Evolutionary conservation across 1,140 invertebrate genomes (phyloP), one percentile per base, ranked within the genome.

Genomic region (Drosophila santomea): DNA sequence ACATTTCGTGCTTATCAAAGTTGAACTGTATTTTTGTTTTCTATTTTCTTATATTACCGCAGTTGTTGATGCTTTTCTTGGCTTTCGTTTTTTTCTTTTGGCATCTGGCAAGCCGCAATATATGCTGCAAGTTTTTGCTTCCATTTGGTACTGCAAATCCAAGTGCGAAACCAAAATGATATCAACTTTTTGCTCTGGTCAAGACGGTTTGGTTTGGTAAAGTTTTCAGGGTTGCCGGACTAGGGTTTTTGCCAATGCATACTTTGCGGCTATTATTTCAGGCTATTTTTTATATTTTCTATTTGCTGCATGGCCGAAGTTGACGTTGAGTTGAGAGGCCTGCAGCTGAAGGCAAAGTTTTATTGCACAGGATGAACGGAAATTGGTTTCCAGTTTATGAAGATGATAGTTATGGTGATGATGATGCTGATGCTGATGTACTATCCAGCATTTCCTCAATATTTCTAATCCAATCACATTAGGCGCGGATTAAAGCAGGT

Each of bases 231-330:
- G 43, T 51, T 55, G 61, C 61, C 28, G 52, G 20, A 60, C 39
- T 15, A 44, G 39, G 61, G 28, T 64, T 75, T 72, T 72, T 73
- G 55, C 76, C 77, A 60, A 80, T 74, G 77, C 81, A 84, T 78
- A 80, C 80, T 84, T 80, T 84, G 81, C 77, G 80, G 77, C 81
- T 74, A 80, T 78, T 83, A 83, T 80, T 69, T 77, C 57, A 69
- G 74, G 76, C 54, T 35, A 60, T 48, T 63, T 62, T 17, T 15
- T 11, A 17, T 10, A 7, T 15, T 51, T 63, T 62, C 28, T 15
- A 32, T 11, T 14, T 51, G 35, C 35, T 20, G 11, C 23, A 36
- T 32, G 32, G 35, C 38, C 39, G 43, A 59, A 62, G 48, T 47
- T 66, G 51, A 76, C 63, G 78, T 75, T 66, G 44, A 64, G 47